Conservation (phyloP, 2,797 vertebrate species). For the Trichosurus vulpecula region DNA sequence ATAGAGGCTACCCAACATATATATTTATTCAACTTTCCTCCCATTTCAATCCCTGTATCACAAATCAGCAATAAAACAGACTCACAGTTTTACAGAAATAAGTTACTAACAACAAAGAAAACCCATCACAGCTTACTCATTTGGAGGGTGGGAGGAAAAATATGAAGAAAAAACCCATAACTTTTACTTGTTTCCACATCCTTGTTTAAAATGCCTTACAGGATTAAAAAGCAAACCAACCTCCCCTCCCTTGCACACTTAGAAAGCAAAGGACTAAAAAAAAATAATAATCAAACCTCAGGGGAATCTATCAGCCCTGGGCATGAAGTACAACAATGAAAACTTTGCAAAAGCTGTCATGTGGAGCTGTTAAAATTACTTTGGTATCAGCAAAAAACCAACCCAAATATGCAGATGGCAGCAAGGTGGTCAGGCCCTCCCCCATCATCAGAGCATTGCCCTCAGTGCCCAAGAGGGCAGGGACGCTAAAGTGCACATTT, state of each 20-base stretch:
- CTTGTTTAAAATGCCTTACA: neutral
- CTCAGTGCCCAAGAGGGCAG: neutral
- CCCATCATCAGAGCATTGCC: neutral
- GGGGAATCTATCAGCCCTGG: neutral
- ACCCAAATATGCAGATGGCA: neutral
- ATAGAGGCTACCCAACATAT: neutral
- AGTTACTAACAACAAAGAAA: neutral
- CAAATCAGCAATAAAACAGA: neutral
- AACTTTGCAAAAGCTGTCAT: neutral
- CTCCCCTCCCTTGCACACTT: neutral
- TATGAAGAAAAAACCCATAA: neutral
- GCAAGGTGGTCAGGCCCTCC: neutral
- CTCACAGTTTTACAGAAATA: neutral
- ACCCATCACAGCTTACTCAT: neutral
- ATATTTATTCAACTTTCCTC: neutral
- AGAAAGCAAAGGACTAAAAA: conserved; percentile 14
- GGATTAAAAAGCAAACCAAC: neutral
- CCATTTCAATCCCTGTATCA: neutral
- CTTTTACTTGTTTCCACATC: neutral
- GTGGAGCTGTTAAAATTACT: neutral
- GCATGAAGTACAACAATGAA: neutral
- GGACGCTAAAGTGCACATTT: neutral
- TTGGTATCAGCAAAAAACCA: neutral
- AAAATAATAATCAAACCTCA: neutral
- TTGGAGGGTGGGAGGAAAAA: neutral